Base-by-base conservation (phyloP, 2,888 invertebrate genomes). In the Hirtodrosophila cameraria region DNA sequence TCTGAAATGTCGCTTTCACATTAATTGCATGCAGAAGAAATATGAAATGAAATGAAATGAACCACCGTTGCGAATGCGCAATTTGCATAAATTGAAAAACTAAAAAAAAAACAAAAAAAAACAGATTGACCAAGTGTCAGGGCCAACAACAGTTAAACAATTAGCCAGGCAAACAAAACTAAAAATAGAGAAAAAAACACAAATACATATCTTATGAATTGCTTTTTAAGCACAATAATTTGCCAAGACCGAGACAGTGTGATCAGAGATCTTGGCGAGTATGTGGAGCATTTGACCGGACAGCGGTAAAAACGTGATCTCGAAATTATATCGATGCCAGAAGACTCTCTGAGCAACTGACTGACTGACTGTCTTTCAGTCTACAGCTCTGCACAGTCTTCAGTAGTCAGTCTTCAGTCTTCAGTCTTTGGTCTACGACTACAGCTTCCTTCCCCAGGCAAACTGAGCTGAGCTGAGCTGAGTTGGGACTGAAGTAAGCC, bases 231-330 rank as follows among this genome's bases (percentile, higher is more conserved):
- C 57, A 35, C 46, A 54, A 38, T 41, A 50, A 67, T 58, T 62
- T 67, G 57, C 57, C 38, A 48, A 41, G 50, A 49, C 28, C 28
- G 23, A 35, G 33, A 49, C 28, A 11, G 2, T 3, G 7, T 23
- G 23, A 8, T 2, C 23, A 5, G 7, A 23, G 23, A 45, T 15
- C 43, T 58, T n/a, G n/a, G n/a, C n/a, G n/a, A n/a, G 58, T 63
- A 79, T 85, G 83, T 86, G 69, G 82, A 84, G 65, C 85, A 84
- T 57, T 68, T 72, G 64, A 64, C 49, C 68, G 75, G 61, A 45
- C 81, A 81, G 86, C 85, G 81, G 86, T 81, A 81, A 84, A 83
- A 86, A 86, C 83, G 85, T 83, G 83, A 86, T 84, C 79, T 84
- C 70, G 68, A 81, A 83, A 86, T 86, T 83, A 83, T 86, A 84